Evolutionary conservation across 2,888 invertebrate species (phyloP).

Genomic region (Morpho helenor): DNA sequence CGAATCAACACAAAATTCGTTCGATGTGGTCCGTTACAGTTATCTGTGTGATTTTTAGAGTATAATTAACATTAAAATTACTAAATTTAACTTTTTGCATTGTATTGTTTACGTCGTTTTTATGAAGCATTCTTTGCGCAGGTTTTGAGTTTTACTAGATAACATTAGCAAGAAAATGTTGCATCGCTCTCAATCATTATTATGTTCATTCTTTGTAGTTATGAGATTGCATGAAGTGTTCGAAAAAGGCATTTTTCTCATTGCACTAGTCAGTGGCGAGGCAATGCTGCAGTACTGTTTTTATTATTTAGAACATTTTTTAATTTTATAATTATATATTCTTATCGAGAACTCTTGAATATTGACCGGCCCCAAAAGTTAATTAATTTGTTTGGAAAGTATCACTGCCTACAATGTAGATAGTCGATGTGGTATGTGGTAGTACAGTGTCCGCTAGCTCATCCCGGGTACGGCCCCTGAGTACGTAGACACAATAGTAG

Average conservation of each 20-base stretch:
- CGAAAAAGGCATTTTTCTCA: constrained; percentile 52
- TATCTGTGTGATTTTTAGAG: constrained; percentile 43
- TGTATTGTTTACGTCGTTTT: constrained; percentile 70
- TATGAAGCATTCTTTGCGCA: constrained; percentile 76
- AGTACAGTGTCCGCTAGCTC: constrained; percentile 26
- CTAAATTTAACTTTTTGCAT: constrained; percentile 68
- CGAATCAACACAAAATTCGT: constrained; percentile 9
- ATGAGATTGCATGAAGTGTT: constrained; percentile 63
- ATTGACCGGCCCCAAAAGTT: constrained; percentile 41
- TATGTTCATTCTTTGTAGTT: constrained; percentile 45
- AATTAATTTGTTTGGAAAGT: constrained; percentile 66
- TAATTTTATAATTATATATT: constrained; percentile 31
- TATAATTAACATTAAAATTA: constrained; percentile 64
- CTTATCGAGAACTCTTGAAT: constrained; percentile 2
- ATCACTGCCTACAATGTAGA: constrained; percentile 39
- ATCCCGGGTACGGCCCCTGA: constrained; percentile 21
- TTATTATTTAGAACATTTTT: constrained; percentile 35
- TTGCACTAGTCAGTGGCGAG: constrained; percentile 54
- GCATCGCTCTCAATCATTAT: constrained; percentile 67
- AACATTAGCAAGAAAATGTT: constrained; percentile 79
- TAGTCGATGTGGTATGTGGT: constrained; percentile 28
- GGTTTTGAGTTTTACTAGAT: constrained; percentile 76
- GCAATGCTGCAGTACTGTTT: constrained; percentile 37
- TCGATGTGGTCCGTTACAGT: constrained; percentile 47
- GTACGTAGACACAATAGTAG: neutral